Conservation (phyloP, 2,888 invertebrate genomes). For the Lordiphosa fenestrarum region DNA sequence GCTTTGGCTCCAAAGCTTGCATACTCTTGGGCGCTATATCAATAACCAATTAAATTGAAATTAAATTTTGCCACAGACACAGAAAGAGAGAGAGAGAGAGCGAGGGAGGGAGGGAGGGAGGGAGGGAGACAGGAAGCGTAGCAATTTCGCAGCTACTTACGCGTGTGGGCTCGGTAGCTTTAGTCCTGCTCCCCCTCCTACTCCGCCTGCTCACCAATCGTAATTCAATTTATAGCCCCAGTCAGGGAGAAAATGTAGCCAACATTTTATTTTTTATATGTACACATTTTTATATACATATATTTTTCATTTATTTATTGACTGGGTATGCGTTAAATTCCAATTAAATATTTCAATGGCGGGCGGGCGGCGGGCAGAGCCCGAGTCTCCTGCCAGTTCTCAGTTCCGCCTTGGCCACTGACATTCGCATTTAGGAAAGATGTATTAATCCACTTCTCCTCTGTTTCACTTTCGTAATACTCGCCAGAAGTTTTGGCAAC, state of each 20-base stretch:
- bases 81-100: constrained; percentile 9
- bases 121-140: constrained; percentile 41
- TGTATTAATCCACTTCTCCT: constrained; percentile 65
- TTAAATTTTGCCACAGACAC: constrained; percentile 58
- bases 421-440: constrained; percentile 33
- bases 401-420: constrained; percentile 5
- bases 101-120: constrained; percentile 2
- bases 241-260: constrained; percentile 53
- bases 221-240: constrained; percentile 65
- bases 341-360: constrained; percentile 75
- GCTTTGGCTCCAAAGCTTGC: constrained; percentile 43
- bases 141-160: constrained; percentile 69
- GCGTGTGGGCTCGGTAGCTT: constrained; percentile 28
- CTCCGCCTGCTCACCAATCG: constrained; percentile 19
- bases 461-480: constrained; percentile 45
- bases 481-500: constrained; percentile 71
- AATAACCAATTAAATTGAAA: constrained; percentile 74
- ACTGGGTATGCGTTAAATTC: constrained; percentile 71
- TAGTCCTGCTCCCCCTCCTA: too few relatives aligned
- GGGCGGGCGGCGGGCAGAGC: constrained; percentile 10
- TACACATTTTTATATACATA: constrained; percentile 22
- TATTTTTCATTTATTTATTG: constrained; percentile 60
- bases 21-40: constrained; percentile 68
- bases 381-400: constrained; percentile 26
- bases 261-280: constrained; percentile 43